A percentile compares a stretch with the other conserved stretches of the same genome.
phyloP scores from a whole-genome alignment of 2,797 vertebrate species.

The Phaenicophaeus curvirostris region DNA sequence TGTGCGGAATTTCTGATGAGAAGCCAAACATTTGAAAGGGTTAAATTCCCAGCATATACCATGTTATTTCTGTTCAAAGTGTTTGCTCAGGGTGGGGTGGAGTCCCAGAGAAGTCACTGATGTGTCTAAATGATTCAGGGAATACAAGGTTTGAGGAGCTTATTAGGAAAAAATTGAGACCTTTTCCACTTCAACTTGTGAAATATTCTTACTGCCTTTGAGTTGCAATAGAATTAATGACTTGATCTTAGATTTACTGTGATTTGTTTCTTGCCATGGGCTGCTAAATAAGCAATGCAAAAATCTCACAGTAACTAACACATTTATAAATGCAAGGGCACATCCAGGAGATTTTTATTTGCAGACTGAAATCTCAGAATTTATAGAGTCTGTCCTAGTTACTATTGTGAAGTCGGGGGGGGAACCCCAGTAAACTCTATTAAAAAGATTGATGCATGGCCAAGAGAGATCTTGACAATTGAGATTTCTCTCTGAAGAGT shows the following conservation, averaged over 20 bases:
- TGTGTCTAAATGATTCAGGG: not conserved
- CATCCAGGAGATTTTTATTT: not conserved
- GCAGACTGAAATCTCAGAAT: conserved; percentile 27
- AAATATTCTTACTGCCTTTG: not conserved
- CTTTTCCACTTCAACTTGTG: not conserved
- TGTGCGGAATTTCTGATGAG: not conserved
- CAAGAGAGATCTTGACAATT: conserved; percentile 4
- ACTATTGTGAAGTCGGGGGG: not conserved
- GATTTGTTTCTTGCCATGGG: not conserved
- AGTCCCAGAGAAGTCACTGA: not conserved
- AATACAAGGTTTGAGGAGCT: not conserved
- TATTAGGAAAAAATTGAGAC: not conserved
- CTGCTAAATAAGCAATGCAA: not conserved
- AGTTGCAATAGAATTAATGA: not conserved
- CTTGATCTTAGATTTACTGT: not conserved
- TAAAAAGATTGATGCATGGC: conserved; percentile 46
- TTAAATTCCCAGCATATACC: not conserved
- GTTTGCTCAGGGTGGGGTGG: not conserved
- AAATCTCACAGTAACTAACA: not conserved
- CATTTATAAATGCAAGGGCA: conserved; percentile 21
- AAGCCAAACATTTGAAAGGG: not conserved
- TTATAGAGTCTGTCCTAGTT: conserved; percentile 28
- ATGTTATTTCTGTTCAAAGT: not conserved
- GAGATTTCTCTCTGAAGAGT: conserved; percentile 24
- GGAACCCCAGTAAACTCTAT: not conserved